These are phyloP conservation scores for Melanotaenia trifasciata DNA, from an alignment of 2,797 vertebrate species.

Conservation along the genomic window DNA sequence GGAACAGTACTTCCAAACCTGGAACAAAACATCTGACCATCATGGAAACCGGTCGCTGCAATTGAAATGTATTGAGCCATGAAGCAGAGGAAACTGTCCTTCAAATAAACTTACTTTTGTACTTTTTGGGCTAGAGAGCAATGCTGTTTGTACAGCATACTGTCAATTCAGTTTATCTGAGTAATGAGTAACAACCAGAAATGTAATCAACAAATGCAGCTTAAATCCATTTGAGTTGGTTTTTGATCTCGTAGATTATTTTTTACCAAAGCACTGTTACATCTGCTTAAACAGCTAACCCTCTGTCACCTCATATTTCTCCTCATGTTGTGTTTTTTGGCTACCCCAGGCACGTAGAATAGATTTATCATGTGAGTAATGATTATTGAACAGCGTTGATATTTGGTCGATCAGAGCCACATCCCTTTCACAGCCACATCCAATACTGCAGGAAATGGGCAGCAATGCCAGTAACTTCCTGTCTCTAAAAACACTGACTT, in stretches of 20 bases:
- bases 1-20: not conserved
- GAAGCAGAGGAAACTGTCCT: not conserved
- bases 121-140: no score
- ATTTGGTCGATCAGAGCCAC: conserved; percentile 17
- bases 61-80: not conserved
- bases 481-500: conserved; percentile 8
- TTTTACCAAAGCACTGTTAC: not conserved
- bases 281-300: not conserved
- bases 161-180: not conserved
- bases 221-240: not conserved
- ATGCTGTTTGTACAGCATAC: not conserved
- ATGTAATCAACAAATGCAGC: not conserved
- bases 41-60: not conserved
- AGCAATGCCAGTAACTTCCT: conserved; percentile 2
- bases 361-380: not conserved
- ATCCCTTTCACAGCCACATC: conserved; percentile 10
- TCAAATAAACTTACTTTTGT: no score
- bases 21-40: not conserved
- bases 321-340: not conserved
- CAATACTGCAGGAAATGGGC: conserved; percentile 1
- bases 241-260: not conserved
- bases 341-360: not conserved
- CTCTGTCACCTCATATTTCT: not conserved
- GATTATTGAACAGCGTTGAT: not conserved
- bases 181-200: not conserved